Base-by-base conservation (phyloP, 2,113 vertebrate genomes). In the Rhynchomys soricoides region DNA sequence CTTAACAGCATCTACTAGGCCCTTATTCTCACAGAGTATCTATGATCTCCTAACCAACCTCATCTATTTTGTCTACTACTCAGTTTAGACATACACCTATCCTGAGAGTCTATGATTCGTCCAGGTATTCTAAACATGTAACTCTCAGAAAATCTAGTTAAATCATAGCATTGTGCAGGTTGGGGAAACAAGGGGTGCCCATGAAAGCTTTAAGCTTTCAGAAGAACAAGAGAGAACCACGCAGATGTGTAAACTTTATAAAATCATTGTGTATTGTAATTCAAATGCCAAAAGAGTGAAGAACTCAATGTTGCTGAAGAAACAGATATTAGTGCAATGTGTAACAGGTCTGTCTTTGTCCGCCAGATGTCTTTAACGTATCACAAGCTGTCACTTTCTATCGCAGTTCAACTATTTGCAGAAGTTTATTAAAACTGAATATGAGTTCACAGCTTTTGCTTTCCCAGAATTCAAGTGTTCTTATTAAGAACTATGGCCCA, bases 391-490 rank as follows among this genome's bases (percentile, higher is more conserved):
- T 98, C 98, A 97, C 95, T 98, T 98, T 98, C 98, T 97, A 97
- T 98, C 96, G 94, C 78, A 22, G 97, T 98, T 98, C 98, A 98
- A 95, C 93, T 98, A 98, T 98, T 98, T 98, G 98, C 94, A 90
- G 86, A 97, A 95, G 97, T 98, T 98, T 98, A 98, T 98, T 98
- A 98, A 98, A 98, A 98, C 97, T 97, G 97, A 98, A 97, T 98
- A 97, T 97, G 98, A 98, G 98, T 98, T 97, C 98, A 98, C 94
- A 82, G 97, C 97, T 98, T 98, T 98, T 97, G 97, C 95, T 96
- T 98, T 96, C 95, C 81, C 55, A 22, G 96, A 50, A 96, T 98
- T 96, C 96, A 92, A 96, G 90, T 81, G 88, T 96, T 97, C 96
- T 95, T 97, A 98, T 97, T 97, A 96, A 94, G 97, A 98, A 94